A percentile compares a stretch with the other conserved stretches of the same genome.
phyloP scores from a whole-genome alignment of 2,797 vertebrate genomes.

The Lacerta bilineata region DNA sequence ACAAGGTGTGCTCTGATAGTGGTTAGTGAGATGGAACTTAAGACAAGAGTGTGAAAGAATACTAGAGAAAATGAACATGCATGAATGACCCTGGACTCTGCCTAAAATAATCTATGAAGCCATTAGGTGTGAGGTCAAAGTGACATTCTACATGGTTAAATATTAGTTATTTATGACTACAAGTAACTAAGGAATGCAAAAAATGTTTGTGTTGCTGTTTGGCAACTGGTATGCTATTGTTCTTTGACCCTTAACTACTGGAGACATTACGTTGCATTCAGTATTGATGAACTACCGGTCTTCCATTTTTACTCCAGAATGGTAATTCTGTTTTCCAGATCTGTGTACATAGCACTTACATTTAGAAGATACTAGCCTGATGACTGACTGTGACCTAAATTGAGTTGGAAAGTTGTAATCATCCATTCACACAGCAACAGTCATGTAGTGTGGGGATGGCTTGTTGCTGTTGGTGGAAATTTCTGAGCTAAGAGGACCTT shows the following conservation, averaged over 20 bases:
- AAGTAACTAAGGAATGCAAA: slow-evolving; percentile 41
- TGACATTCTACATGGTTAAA: slow-evolving; percentile 37
- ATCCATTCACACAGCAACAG: neutral
- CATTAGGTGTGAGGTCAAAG: slow-evolving; percentile 25
- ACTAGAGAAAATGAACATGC: neutral
- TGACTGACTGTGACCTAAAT: neutral
- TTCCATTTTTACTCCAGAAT: slow-evolving; percentile 4
- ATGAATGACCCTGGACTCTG: neutral
- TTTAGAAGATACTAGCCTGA: neutral
- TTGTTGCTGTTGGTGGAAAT: neutral
- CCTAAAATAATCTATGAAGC: slow-evolving; percentile 19
- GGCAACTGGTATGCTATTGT: slow-evolving; percentile 38
- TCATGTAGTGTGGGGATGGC: neutral
- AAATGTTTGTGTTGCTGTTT: slow-evolving; percentile 36
- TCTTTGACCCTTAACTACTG: slow-evolving; percentile 28
- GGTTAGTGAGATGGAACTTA: neutral
- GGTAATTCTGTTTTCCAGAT: neutral
- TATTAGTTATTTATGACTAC: slow-evolving; percentile 34
- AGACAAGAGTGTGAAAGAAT: slow-evolving; percentile 1
- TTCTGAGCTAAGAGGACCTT: neutral
- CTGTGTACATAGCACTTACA: neutral
- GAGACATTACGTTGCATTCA: slow-evolving; percentile 4
- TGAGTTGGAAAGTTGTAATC: neutral
- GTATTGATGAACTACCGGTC: neutral
- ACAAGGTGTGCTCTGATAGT: neutral